Evolutionary conservation across 2,888 invertebrate genomes (phyloP), one percentile per base, ranked within the genome.

Genomic region (Asteroscopus sphinx): DNA sequence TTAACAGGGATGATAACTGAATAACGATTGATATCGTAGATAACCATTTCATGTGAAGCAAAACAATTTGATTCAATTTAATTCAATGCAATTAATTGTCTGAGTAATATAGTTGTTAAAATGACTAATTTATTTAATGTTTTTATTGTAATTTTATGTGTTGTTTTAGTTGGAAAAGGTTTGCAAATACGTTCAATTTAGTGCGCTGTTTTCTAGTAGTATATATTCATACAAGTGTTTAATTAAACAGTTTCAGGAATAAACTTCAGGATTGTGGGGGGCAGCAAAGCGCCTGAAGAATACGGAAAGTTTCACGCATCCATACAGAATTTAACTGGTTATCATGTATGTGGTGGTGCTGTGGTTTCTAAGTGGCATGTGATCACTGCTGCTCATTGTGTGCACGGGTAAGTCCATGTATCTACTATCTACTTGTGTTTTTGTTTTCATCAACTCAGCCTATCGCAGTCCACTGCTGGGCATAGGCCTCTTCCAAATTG

Each of bases 331-430:
- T 49, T 88, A 42, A 82, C 83, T 1, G 88, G 89, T 0, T 58
- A 87, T 60, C 93, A 94, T 71, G 91, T 94, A 1, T 93, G 93
- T 78, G 93, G 93, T 12, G 90, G 92, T 11, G 89, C 88, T 26
- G 82, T 93, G 7, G 76, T 93, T 37, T 92, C 93, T 0, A 77
- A 76, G 32, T 78, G 73, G 65, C 85, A 88, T 64, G 68, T 92
- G 11, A 76, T 89, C 0, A 92, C 93, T 7, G 92, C 91, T 3
- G 93, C 93, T 12, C 93, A 94, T 80, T 94, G 93, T 74, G 83
- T 93, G n/a, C 11, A 74, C 8, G 82, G 80, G 91, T 91, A 76
- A 74, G 80, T 61, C 4, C 6, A 11, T 9, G 8, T 28, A 2
- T 6, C 6, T 3, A 25, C 3, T 25, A 25, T 25, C 3, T 3